Conservation (phyloP, 2,113 vertebrate species). For the Amphiprion percula region DNA sequence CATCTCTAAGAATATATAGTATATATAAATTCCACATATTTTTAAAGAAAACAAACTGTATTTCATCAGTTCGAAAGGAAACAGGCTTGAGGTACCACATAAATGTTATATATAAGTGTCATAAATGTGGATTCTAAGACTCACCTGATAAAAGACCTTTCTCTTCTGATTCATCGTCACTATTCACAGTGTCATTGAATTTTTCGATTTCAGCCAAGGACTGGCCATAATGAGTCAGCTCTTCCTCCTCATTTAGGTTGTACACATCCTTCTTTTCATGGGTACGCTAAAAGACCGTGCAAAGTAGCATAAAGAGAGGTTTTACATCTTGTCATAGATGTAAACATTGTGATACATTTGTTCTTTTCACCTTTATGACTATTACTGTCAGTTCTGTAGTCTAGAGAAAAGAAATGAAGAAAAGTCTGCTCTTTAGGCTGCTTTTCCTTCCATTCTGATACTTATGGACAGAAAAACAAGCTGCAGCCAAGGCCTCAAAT, state of each 20-base stretch:
- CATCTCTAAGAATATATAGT: no score
- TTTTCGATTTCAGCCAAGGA: slow-evolving; percentile 96
- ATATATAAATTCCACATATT: no score
- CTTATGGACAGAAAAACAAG: no score
- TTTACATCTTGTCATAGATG: background rate
- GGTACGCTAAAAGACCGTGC: slow-evolving; percentile 81
- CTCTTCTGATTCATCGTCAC: slow-evolving; percentile 92
- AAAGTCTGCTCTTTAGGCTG: no score
- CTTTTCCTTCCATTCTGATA: no score
- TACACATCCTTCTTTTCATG: slow-evolving; percentile 91
- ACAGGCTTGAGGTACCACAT: background rate
- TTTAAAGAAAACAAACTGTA: background rate
- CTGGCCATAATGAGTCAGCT: slow-evolving; percentile 96
- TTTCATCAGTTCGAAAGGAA: background rate
- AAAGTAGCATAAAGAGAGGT: background rate
- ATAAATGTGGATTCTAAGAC: background rate
- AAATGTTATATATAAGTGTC: no score
- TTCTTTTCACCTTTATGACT: background rate
- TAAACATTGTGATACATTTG: no score
- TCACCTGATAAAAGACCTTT: slow-evolving; percentile 91
- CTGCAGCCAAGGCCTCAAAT: no score
- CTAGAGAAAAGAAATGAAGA: background rate
- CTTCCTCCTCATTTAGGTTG: slow-evolving; percentile 97
- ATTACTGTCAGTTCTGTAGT: background rate
- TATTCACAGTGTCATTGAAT: slow-evolving; percentile 88